Conservation (phyloP, 2,888 invertebrate genomes). For the Cataglyphis cursor region DNA sequence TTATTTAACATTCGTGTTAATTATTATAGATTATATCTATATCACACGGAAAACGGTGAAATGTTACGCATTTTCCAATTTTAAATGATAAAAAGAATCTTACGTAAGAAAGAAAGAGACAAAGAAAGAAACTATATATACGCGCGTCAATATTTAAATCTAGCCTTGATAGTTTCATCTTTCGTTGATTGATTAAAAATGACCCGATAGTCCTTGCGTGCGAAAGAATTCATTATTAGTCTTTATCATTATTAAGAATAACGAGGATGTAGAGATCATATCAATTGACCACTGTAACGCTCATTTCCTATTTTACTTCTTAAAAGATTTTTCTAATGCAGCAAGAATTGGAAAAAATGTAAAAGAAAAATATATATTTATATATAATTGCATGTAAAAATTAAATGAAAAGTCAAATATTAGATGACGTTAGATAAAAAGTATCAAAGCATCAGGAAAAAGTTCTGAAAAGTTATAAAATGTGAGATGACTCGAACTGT, state of each 20-base stretch:
- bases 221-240: background rate
- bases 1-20: constrained; percentile 34
- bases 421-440: background rate
- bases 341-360: background rate
- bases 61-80: constrained; percentile 26
- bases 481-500: no score
- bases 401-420: background rate
- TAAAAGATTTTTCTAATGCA: background rate
- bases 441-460: background rate
- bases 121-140: background rate
- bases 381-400: background rate
- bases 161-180: constrained; percentile 13
- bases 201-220: background rate
- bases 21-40: constrained; percentile 51
- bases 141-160: background rate
- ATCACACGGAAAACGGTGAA: constrained; percentile 56
- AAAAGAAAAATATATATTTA: background rate
- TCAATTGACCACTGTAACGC: background rate
- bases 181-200: constrained; percentile 17
- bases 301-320: background rate
- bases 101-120: background rate
- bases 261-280: constrained; percentile 7
- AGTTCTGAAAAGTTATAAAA: no score
- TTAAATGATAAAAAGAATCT: background rate
- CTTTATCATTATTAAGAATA: constrained; percentile 18